Conservation (phyloP, 1,140 invertebrate species). For the Aphidius ervi region DNA sequence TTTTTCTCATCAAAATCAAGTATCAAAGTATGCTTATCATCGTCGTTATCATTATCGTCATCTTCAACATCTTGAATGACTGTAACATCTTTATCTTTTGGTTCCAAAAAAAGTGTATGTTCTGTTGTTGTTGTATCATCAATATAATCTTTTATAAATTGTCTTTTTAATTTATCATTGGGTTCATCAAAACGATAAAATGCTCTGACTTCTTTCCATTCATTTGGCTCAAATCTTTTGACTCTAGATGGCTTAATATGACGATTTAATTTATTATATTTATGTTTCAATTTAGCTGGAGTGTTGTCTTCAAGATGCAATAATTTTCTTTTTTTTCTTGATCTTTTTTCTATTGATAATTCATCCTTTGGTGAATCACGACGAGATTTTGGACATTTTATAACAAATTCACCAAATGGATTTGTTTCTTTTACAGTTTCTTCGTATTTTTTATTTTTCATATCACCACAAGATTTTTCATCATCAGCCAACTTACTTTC, state of each 20-base stretch:
- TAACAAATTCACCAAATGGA: no score
- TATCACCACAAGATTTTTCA: background rate
- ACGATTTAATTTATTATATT: conserved; percentile 12
- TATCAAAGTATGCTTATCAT: background rate
- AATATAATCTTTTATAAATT: no score
- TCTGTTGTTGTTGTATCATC: no score
- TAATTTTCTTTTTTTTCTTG: no score
- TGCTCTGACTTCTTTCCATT: conserved; percentile 13
- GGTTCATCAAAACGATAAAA: background rate
- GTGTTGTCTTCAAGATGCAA: no score
- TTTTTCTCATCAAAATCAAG: background rate
- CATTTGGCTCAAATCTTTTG: conserved; percentile 9
- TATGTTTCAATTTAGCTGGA: background rate
- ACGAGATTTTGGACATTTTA: no score
- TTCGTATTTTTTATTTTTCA: background rate
- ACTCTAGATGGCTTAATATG: conserved; percentile 14
- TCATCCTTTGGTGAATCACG: no score
- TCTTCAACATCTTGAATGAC: conserved; percentile 4
- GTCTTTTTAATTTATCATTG: background rate
- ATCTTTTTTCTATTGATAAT: no score
- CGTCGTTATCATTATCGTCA: background rate
- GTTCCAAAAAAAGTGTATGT: background rate
- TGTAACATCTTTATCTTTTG: background rate
- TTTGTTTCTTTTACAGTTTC: no score
- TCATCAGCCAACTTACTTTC: background rate